Percentiles rank a stretch among this genome's conserved stretches.
phyloP scores from a whole-genome alignment of 2,797 vertebrate genomes.

The Philypnodon macrostomus region DNA sequence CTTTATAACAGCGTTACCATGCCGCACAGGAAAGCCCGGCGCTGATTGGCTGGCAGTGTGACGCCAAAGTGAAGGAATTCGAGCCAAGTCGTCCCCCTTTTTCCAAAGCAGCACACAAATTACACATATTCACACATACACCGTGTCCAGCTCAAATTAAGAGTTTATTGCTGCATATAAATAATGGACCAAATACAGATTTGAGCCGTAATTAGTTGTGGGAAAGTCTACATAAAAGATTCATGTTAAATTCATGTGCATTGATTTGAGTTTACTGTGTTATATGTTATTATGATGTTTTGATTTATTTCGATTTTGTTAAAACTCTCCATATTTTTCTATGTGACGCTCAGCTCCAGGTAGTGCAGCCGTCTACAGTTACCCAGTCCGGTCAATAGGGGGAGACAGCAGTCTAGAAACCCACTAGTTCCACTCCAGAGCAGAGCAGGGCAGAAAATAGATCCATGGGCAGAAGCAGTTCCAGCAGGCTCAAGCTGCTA shows the following conservation, averaged over 20 bases:
- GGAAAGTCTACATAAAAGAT: neutral
- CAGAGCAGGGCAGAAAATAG: neutral
- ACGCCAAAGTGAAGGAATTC: slow-evolving; percentile 62
- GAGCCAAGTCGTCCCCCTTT: slow-evolving; percentile 38
- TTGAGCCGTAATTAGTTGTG: no score
- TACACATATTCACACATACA: slow-evolving; percentile 9
- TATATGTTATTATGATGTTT: no score
- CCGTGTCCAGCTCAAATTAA: neutral
- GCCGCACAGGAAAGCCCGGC: slow-evolving; percentile 44
- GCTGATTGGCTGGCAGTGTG: slow-evolving; percentile 59
- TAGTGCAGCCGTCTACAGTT: slow-evolving; percentile 15
- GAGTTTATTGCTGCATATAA: slow-evolving; percentile 1
- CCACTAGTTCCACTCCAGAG: neutral
- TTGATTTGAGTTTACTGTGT: no score
- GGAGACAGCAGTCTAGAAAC: slow-evolving; percentile 75
- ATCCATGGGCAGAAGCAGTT: slow-evolving; percentile 13
- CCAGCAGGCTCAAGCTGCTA: slow-evolving; percentile 24
- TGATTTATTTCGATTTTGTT: neutral
- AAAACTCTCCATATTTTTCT: slow-evolving; percentile 2
- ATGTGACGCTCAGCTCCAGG: neutral
- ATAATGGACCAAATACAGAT: neutral
- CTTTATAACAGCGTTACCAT: slow-evolving; percentile 59
- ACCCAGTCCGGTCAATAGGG: slow-evolving; percentile 59
- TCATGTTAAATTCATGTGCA: neutral
- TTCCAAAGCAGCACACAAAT: slow-evolving; percentile 26